Percentiles rank a stretch among this genome's conserved stretches.
phyloP scores from a whole-genome alignment of 2,888 invertebrate genomes.

The Auanema freiburgensis region DNA sequence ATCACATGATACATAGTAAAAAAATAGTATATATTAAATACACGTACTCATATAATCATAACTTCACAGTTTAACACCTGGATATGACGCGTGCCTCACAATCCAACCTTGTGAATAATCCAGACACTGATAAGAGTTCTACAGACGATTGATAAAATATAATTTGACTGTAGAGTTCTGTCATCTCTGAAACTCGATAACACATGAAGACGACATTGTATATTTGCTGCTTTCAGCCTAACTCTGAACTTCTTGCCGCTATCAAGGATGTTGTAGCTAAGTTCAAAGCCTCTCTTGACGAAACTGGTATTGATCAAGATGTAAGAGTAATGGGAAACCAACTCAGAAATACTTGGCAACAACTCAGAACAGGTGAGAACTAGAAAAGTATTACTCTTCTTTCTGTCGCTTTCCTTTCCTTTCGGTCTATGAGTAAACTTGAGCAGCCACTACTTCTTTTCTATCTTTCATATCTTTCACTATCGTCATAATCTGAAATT shows the following conservation, averaged over 20 bases:
- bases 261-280: conserved; percentile 57
- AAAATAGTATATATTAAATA: too few species aligned
- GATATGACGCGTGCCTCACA: too few species aligned
- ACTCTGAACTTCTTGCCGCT: conserved; percentile 55
- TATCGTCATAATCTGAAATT: neutral
- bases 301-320: conserved; percentile 51
- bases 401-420: conserved; percentile 5
- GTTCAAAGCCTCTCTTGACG: conserved; percentile 50
- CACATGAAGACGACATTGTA: neutral
- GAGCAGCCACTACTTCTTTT: conserved; percentile 6
- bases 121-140: too few species aligned
- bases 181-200: neutral
- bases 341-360: conserved; percentile 55
- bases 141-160: neutral
- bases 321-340: conserved; percentile 51
- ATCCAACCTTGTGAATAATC: too few species aligned
- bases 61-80: too few species aligned
- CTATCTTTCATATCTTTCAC: conserved; percentile 1
- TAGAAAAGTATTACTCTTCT: conserved; percentile 16
- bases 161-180: neutral
- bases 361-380: conserved; percentile 56
- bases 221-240: conserved; percentile 46
- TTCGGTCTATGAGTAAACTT: conserved; percentile 15
- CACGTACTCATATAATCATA: too few species aligned
- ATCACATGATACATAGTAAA: too few species aligned